A percentile compares a stretch with the other conserved stretches of the same genome.
phyloP scores from a whole-genome alignment of 35 echinoderm and acorn worm species.

The Patiria miniata region DNA sequence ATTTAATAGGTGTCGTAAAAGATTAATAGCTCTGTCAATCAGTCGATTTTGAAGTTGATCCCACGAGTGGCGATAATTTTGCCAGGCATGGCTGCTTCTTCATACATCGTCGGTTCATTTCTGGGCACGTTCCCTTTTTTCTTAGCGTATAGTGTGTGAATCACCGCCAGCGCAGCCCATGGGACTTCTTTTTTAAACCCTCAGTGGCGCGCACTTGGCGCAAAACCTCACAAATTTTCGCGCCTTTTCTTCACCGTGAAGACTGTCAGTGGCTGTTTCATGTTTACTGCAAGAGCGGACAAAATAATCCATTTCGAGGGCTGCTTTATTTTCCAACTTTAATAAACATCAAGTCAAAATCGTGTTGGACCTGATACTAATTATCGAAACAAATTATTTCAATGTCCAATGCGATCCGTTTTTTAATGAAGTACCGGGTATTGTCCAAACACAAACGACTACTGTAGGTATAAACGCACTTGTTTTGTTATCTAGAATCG shows the following conservation, averaged over 20 bases:
- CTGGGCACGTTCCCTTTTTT: background rate
- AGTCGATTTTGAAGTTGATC: slow-evolving; percentile 20
- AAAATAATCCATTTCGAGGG: too few relatives aligned
- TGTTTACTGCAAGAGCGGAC: too few relatives aligned
- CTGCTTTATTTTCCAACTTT: too few relatives aligned
- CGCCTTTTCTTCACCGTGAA: background rate
- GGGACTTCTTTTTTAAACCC: background rate
- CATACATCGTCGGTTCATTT: slow-evolving; percentile 11
- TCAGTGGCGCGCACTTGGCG: background rate
- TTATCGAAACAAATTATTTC: too few relatives aligned
- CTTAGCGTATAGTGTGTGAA: background rate
- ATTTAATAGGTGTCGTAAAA: slow-evolving; percentile 52
- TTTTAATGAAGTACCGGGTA: too few relatives aligned
- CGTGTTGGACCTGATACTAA: too few relatives aligned
- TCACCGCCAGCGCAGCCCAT: slow-evolving; percentile 4
- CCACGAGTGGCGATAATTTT: slow-evolving; percentile 22
- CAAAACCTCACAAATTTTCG: background rate
- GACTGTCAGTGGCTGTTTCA: too few relatives aligned
- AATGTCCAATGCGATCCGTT: too few relatives aligned
- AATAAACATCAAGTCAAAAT: too few relatives aligned
- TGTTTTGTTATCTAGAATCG: too few relatives aligned
- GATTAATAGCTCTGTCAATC: slow-evolving; percentile 49
- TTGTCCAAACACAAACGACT: too few relatives aligned
- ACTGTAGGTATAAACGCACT: too few relatives aligned
- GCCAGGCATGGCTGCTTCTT: background rate